Percentiles rank a stretch among this genome's conserved stretches.
Conservation (phyloP, 1,140 invertebrate species). For the Drosophila melanogaster region Release_6_plus_ISO1_MT NT_033777.3:24182001-24182500, state of each 20-base stretch:
- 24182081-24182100: conserved; percentile 3
- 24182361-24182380: conserved; percentile 27
- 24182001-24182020: neutral
- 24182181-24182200: neutral
- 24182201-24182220: neutral
- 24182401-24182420: conserved; percentile 28
- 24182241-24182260: conserved; percentile 62
- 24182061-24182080: neutral
- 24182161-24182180: neutral
- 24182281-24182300: conserved; percentile 15
- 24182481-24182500: conserved; percentile 49
- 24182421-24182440: conserved; percentile 72
- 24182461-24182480: conserved; percentile 68
- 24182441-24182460: conserved; percentile 61
- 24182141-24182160: neutral
- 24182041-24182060: neutral
- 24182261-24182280: conserved; percentile 62
- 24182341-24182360: conserved; percentile 21
- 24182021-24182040: neutral
- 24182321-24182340: conserved; percentile 25
- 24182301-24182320: conserved; percentile 46
- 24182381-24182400: conserved; percentile 12
- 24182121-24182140: neutral
- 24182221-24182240: conserved; percentile 35
- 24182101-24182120: too few relatives aligned